A percentile compares a stretch with the other conserved stretches of the same genome.
phyloP scores from a whole-genome alignment of 2,797 vertebrate genomes.

The Astyanax mexicanus region DNA sequence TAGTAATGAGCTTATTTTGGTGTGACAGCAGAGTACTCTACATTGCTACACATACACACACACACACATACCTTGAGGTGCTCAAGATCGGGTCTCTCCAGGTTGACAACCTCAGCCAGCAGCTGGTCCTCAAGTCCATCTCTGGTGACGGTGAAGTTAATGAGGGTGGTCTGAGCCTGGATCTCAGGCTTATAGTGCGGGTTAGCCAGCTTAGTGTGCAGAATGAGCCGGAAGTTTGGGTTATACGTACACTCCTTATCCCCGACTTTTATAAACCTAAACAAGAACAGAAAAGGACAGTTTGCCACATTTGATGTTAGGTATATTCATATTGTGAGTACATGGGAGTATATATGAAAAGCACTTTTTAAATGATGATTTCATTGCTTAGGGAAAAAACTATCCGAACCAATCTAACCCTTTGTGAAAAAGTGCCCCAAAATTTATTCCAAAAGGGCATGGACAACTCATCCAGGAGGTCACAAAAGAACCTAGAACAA shows the following conservation, averaged over 20 bases:
- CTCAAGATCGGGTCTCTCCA: conserved; percentile 79
- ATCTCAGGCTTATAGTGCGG: conserved; percentile 81
- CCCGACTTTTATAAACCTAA: conserved; percentile 83
- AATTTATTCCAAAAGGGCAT: no score
- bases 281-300: background rate
- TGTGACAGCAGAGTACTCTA: background rate
- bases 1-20: background rate
- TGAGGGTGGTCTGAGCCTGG: conserved; percentile 80
- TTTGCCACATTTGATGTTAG: no score
- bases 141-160: conserved; percentile 77
- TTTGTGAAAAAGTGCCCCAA: no score
- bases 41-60: conserved; percentile 6
- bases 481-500: no score
- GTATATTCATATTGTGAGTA: no score
- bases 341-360: no score
- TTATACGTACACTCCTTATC: conserved; percentile 80
- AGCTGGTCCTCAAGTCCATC: conserved; percentile 82
- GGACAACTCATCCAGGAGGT: no score
- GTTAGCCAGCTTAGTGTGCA: conserved; percentile 82
- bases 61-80: conserved; percentile 70
- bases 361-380: no score
- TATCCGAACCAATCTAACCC: no score
- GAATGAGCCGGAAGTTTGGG: conserved; percentile 78
- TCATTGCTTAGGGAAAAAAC: no score
- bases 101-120: conserved; percentile 77